phyloP scores from a whole-genome alignment of 2,797 vertebrate genomes.

The Microcaecilia unicolor region DNA sequence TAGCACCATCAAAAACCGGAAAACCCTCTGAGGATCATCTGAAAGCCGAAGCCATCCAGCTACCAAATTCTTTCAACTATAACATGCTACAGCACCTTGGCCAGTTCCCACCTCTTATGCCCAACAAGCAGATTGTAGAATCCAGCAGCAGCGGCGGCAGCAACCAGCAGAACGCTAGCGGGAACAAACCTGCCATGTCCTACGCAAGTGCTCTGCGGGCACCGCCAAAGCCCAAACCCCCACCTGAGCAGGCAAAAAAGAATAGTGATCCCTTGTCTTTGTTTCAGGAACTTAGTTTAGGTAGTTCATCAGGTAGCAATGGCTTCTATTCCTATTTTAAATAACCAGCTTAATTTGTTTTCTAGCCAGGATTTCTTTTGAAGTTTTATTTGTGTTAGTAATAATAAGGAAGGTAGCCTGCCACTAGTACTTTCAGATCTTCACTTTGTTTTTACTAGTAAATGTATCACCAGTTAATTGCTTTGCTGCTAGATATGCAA shows the following conservation, averaged over 20 bases:
- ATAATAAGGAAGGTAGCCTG: conserved; percentile 50
- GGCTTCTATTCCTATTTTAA: conserved; percentile 99
- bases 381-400: conserved; percentile 58
- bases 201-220: conserved; percentile 94
- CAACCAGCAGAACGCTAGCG: conserved; percentile 49
- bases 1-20: conserved; percentile 71
- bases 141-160: conserved; percentile 50
- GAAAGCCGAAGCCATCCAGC: conserved; percentile 71
- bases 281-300: conserved; percentile 96
- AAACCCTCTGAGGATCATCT: conserved; percentile 76
- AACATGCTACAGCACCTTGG: conserved; percentile 84
- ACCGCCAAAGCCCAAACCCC: conserved; percentile 87
- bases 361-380: conserved; percentile 47
- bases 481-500: conserved; percentile 68
- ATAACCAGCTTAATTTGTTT: conserved; percentile 63
- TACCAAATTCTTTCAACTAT: conserved; percentile 68
- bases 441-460: conserved; percentile 57
- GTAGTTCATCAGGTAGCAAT: conserved; percentile 96
- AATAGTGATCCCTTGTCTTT: conserved; percentile 94
- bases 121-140: conserved; percentile 82
- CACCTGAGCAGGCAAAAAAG: conserved; percentile 93
- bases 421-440: conserved; percentile 52
- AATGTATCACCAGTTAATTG: conserved; percentile 58
- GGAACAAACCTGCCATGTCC: conserved; percentile 86
- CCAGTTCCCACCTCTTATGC: conserved; percentile 95